phyloP scores from a whole-genome alignment of 2,113 vertebrate genomes.

The Anolis sagrei region DNA sequence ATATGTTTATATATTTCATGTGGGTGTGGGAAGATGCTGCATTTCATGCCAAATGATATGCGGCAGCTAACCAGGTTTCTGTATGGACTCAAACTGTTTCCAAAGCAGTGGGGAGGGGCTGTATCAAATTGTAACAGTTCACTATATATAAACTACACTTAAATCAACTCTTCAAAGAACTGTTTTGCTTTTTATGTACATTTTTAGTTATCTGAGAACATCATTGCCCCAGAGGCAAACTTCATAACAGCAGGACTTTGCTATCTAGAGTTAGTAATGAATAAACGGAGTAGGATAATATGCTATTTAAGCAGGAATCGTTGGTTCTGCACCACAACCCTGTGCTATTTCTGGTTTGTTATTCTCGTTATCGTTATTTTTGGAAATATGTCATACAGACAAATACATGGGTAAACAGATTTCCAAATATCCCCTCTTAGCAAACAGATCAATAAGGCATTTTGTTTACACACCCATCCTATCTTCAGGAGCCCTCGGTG shows the following conservation, averaged over 20 bases:
- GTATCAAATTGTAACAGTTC: constrained; percentile 40
- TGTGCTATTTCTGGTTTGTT: neutral
- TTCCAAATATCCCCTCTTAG: neutral
- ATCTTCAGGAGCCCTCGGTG: too few species aligned
- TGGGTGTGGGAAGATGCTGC: constrained; percentile 3
- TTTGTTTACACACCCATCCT: neutral
- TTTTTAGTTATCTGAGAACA: neutral
- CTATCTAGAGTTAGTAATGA: neutral
- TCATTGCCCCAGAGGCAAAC: neutral
- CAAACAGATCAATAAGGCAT: too few species aligned
- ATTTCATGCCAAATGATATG: constrained; percentile 53
- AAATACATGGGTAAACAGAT: neutral
- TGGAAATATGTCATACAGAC: neutral
- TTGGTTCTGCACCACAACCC: neutral
- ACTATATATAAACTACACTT: constrained; percentile 12
- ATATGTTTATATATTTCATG: neutral
- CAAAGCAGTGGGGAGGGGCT: constrained; percentile 49
- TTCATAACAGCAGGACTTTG: neutral
- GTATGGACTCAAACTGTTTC: constrained; percentile 42
- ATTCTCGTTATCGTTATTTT: neutral
- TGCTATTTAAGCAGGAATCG: neutral
- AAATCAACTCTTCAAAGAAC: constrained; percentile 10
- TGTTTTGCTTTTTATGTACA: neutral
- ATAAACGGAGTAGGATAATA: neutral
- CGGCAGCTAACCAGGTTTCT: constrained; percentile 51